A percentile compares a stretch with the other conserved stretches of the same genome.
phyloP scores from a whole-genome alignment of 2,113 vertebrate genomes.

The Cnemophilus loriae region DNA sequence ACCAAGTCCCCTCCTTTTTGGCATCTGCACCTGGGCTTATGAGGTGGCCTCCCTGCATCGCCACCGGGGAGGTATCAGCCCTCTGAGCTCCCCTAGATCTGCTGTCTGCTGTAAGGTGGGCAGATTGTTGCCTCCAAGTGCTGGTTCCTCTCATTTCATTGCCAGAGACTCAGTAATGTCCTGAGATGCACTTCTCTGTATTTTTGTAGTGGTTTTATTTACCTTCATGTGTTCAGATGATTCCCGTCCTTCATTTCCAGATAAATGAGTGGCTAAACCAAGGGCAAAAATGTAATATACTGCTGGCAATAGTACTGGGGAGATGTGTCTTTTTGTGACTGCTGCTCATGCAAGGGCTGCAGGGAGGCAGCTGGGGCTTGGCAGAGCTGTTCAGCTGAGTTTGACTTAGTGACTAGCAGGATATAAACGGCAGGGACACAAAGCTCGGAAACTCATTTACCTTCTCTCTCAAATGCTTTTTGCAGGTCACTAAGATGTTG shows the following conservation, averaged over 20 bases:
- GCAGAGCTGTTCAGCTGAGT: background rate
- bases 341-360: background rate
- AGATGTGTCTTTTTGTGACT: background rate
- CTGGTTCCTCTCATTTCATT: background rate
- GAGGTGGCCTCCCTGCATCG: background rate
- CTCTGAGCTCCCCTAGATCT: rapidly evolving
- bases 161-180: background rate
- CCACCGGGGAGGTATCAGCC: background rate
- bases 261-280: background rate
- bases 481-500: background rate
- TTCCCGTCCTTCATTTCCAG: background rate
- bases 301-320: background rate
- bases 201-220: too few relatives aligned
- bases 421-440: background rate
- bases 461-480: background rate
- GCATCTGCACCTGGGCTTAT: background rate
- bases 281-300: background rate
- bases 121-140: background rate
- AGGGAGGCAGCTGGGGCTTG: background rate
- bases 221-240: background rate
- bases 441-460: background rate
- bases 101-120: background rate
- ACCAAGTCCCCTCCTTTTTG: background rate
- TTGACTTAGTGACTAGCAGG: background rate
- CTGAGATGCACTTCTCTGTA: background rate